phyloP scores from a whole-genome alignment of 2,888 invertebrate species.

The Ichneumoninae sp. region DNA sequence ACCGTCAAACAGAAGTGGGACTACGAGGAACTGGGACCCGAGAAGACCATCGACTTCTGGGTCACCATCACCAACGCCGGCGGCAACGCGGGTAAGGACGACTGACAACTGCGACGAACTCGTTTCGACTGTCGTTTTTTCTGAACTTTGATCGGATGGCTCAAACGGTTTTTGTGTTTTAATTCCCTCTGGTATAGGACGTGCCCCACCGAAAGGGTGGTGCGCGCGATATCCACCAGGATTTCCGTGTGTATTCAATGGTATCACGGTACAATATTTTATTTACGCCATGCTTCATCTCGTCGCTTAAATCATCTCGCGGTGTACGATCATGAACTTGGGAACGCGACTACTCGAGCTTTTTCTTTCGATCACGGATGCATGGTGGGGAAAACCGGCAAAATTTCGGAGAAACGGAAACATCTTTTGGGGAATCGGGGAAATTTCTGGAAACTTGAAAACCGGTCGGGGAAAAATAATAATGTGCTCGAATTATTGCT shows the following conservation, averaged over 20 bases:
- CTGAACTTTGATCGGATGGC: slow-evolving; percentile 22
- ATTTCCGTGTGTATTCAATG: slow-evolving; percentile 74
- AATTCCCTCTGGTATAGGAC: slow-evolving; percentile 63
- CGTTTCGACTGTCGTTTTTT: slow-evolving; percentile 20
- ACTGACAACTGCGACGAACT: neutral
- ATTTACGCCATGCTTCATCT: slow-evolving; percentile 64
- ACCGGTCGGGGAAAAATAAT: too few species aligned
- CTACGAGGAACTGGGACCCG: slow-evolving; percentile 96
- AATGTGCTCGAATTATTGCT: too few species aligned
- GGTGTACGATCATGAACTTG: slow-evolving; percentile 11
- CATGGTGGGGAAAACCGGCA: neutral
- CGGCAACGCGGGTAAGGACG: slow-evolving; percentile 87
- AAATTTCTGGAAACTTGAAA: too few species aligned
- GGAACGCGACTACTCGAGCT: slow-evolving; percentile 20
- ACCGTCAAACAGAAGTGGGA: slow-evolving; percentile 98
- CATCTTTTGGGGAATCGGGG: too few species aligned
- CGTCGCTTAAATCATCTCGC: slow-evolving; percentile 53
- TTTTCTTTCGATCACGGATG: slow-evolving; percentile 4
- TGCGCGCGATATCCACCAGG: slow-evolving; percentile 75
- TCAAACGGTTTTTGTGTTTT: slow-evolving; percentile 46
- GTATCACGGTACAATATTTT: slow-evolving; percentile 73
- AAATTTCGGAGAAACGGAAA: too few species aligned
- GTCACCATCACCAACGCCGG: slow-evolving; percentile 94
- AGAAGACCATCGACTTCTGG: slow-evolving; percentile 98
- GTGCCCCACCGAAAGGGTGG: slow-evolving; percentile 71